A percentile compares a stretch with the other conserved stretches of the same genome.
Conservation (phyloP, 2,888 invertebrate species). For the Drosophila subsilvestris region DNA sequence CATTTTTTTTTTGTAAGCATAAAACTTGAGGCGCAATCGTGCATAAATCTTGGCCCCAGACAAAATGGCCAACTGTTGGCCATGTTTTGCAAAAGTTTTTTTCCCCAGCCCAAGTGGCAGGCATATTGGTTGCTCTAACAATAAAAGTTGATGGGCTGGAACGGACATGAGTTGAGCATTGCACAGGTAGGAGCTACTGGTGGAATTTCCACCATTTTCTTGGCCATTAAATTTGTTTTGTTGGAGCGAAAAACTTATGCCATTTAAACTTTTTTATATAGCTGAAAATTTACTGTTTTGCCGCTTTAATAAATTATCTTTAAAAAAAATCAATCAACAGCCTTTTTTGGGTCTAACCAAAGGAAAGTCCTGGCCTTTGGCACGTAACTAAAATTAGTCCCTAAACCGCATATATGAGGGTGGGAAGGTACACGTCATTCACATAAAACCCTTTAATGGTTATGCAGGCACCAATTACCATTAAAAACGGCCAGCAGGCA, state of each 20-base stretch:
- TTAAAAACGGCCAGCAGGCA: slow-evolving; percentile 49
- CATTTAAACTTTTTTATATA: background rate
- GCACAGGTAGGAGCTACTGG: slow-evolving; percentile 1
- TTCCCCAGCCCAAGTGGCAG: background rate
- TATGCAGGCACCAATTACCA: slow-evolving; percentile 52
- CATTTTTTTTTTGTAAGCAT: slow-evolving; percentile 38
- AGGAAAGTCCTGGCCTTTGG: slow-evolving; percentile 31
- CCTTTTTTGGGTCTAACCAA: background rate
- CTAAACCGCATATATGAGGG: background rate
- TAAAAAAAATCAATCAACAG: slow-evolving; percentile 42
- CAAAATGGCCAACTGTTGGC: slow-evolving; percentile 76
- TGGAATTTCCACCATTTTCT: background rate
- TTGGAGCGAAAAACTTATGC: background rate
- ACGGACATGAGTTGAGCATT: slow-evolving; percentile 11
- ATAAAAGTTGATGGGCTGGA: slow-evolving; percentile 64
- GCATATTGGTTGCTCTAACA: slow-evolving; percentile 42
- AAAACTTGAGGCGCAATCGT: slow-evolving; percentile 66
- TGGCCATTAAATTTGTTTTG: background rate
- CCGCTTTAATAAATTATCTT: background rate
- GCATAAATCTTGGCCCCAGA: slow-evolving; percentile 71
- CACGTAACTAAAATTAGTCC: slow-evolving; percentile 37
- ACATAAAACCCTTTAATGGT: slow-evolving; percentile 60
- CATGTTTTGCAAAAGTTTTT: slow-evolving; percentile 12
- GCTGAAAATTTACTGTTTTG: slow-evolving; percentile 9
- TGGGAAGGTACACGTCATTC: slow-evolving; percentile 50